Evolutionary conservation across 2,113 vertebrate genomes (phyloP), one percentile per base, ranked within the genome.

Genomic region (Tricholaema leucomelas): DNA sequence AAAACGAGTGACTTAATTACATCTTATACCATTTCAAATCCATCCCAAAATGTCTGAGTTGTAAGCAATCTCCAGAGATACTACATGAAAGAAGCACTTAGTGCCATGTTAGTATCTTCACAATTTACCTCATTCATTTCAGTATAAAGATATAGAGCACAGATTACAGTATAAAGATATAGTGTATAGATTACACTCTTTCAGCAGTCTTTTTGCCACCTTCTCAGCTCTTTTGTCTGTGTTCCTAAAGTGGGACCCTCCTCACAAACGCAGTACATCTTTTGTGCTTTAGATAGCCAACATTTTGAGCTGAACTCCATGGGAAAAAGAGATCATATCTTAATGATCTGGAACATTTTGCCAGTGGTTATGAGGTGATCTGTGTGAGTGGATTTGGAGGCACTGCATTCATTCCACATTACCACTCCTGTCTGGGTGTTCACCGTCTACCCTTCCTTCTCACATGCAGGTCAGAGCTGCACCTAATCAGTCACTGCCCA

Each of bases 11-110:
- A 55, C 46, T 80, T 87, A 78, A 64, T 63, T 90, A 38, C n/a
- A 35, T 93, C 88, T 87, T 64, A 59, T 80, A 30, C 15, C 17
- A 61, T 85, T 85, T 85, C 64, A 94, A 92, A 75, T 56, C 42
- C 27, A 67, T 64, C 46, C 64, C 14, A 67, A 76, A 85, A 52
- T 52, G 31, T 46, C 72, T 46, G 33, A 71, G 64, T 87, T 87
- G 54, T 67, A 60, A 58, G 31, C 11, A 56, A 24, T 59, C 48
- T 92, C 40, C 48, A 80, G 69, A 87, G 83, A 35, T 24, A 50
- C 3, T 31, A 28, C 5, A 40, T 46, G 36, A 30, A 81, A 59
- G n/a, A n/a, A n/a, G n/a, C n/a, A n/a, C n/a, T n/a, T n/a, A n/a
- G 19, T 70, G 64, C 16, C 28, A 10, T 44, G 8, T 50, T 85